phyloP scores from a whole-genome alignment of 1,140 invertebrate species.

The Himalopsyche phryganea region DNA sequence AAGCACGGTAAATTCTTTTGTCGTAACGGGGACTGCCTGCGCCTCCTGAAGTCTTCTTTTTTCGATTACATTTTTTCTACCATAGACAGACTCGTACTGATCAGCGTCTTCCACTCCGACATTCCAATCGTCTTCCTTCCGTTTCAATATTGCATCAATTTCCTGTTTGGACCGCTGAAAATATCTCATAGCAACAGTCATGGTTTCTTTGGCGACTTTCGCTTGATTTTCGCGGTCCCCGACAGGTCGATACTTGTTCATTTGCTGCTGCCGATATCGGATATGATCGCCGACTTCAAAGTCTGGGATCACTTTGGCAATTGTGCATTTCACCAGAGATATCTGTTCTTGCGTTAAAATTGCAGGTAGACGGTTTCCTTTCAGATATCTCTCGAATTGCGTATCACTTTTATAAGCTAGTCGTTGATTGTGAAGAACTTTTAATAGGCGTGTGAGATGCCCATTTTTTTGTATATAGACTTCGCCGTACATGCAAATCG shows the following conservation, averaged over 20 bases:
- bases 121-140: too few species aligned
- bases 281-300: neutral
- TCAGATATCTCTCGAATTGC: neutral
- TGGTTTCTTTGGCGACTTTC: too few species aligned
- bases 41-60: too few species aligned
- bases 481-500: slow-evolving; percentile 2
- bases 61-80: too few species aligned
- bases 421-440: neutral
- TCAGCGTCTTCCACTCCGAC: too few species aligned
- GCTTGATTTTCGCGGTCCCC: neutral
- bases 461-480: neutral
- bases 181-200: too few species aligned
- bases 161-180: too few species aligned
- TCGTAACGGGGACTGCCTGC: too few species aligned
- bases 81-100: too few species aligned
- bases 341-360: neutral
- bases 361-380: neutral
- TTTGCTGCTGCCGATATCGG: too few species aligned
- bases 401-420: neutral
- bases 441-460: neutral
- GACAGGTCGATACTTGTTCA: neutral
- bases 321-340: neutral
- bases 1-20: too few species aligned
- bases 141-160: too few species aligned
- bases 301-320: neutral